A percentile compares a stretch with the other conserved stretches of the same genome.
Evolutionary conservation across 2,888 invertebrate species (phyloP).

Genomic region (Chymomyza fuscimana): DNA sequence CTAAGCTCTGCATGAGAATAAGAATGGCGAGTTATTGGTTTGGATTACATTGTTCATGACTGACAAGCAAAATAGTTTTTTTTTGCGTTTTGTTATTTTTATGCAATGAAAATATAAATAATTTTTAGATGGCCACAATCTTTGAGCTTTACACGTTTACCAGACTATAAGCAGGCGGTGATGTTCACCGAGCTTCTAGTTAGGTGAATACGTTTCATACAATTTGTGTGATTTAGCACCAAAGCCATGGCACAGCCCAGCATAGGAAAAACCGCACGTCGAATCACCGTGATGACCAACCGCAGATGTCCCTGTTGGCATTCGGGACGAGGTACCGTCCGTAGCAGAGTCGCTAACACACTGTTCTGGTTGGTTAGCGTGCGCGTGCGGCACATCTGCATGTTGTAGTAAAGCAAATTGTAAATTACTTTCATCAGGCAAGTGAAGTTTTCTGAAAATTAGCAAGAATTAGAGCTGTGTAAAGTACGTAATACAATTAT

Average conservation of each 20-base stretch:
- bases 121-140: too few relatives aligned
- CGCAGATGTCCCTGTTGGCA: background rate
- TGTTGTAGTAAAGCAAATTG: constrained; percentile 72
- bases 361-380: constrained; percentile 45
- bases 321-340: constrained; percentile 17
- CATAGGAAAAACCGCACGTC: constrained; percentile 45
- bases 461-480: too few relatives aligned
- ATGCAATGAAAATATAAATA: too few relatives aligned
- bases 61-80: too few relatives aligned
- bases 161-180: too few relatives aligned
- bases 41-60: too few relatives aligned
- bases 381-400: too few relatives aligned
- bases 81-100: too few relatives aligned
- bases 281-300: constrained; percentile 53
- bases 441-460: constrained; percentile 88
- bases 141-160: too few relatives aligned
- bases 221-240: constrained; percentile 76
- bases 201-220: constrained; percentile 75
- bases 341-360: constrained; percentile 66
- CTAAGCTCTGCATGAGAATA: too few relatives aligned
- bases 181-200: constrained; percentile 44
- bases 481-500: too few relatives aligned
- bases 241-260: constrained; percentile 77
- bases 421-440: constrained; percentile 93
- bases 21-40: too few relatives aligned